phyloP scores from a whole-genome alignment of 2,797 vertebrate species.

The Poecilia wingei region DNA sequence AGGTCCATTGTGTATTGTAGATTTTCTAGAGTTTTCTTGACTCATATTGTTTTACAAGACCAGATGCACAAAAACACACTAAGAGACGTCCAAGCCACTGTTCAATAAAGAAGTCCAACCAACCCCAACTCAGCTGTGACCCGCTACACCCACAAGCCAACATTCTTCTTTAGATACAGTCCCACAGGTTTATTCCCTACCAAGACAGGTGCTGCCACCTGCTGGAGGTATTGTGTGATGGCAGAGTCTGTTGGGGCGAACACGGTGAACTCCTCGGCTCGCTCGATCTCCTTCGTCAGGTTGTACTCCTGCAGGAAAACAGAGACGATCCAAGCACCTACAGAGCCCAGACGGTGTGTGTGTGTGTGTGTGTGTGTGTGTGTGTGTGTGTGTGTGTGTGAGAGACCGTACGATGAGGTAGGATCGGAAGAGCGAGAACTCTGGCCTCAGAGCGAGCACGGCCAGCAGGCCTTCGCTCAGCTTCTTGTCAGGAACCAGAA shows the following conservation, averaged over 20 bases:
- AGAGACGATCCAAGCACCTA: neutral
- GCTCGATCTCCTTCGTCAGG: conserved; percentile 83
- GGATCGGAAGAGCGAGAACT: conserved; percentile 88
- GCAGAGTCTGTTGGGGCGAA: conserved; percentile 89
- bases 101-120: neutral
- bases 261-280: conserved; percentile 82
- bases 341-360: neutral
- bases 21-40: neutral
- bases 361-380: neutral
- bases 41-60: neutral
- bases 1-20: neutral
- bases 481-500: conserved; percentile 83
- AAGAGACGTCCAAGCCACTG: neutral
- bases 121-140: neutral
- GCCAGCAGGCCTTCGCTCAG: conserved; percentile 80
- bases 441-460: conserved; percentile 84
- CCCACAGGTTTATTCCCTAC: conserved; percentile 68
- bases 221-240: conserved; percentile 81
- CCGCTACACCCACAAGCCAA: neutral
- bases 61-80: neutral
- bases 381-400: neutral
- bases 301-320: conserved; percentile 81
- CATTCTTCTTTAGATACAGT: neutral
- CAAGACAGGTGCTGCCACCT: conserved; percentile 76
- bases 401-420: conserved; percentile 78